phyloP scores from a whole-genome alignment of 2,113 vertebrate species.

The Bagarius yarrelli region DNA sequence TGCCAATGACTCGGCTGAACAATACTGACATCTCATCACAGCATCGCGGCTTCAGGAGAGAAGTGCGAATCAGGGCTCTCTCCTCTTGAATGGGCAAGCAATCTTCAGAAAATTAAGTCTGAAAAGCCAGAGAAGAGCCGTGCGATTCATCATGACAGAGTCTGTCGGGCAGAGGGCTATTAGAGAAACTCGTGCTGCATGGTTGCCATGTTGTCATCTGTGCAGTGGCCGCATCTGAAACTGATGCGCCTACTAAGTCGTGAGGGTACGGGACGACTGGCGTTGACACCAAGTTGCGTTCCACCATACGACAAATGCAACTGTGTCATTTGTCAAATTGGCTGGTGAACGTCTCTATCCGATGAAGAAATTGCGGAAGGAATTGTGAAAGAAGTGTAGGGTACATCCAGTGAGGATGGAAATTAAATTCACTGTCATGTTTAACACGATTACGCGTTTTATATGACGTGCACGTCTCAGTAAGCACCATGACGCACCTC shows the following conservation, averaged over 20 bases:
- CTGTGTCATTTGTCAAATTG: constrained; percentile 46
- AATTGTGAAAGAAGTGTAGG: constrained; percentile 3
- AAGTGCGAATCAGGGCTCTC: constrained; percentile 71
- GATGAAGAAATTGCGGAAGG: not conserved
- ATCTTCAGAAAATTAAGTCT: constrained; percentile 83
- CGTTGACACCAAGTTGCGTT: constrained; percentile 27
- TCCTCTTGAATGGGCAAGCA: constrained; percentile 80
- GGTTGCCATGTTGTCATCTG: constrained; percentile 51
- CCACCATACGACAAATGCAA: constrained; percentile 30
- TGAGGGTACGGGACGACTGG: constrained; percentile 29
- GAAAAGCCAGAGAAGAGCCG: constrained; percentile 71
- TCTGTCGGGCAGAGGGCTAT: constrained; percentile 70
- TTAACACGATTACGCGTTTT: not conserved
- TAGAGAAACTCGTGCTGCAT: constrained; percentile 51
- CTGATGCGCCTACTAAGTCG: constrained; percentile 44
- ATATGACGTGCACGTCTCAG: not conserved
- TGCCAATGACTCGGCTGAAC: constrained; percentile 64
- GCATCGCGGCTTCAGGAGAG: constrained; percentile 58
- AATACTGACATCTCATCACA: constrained; percentile 72
- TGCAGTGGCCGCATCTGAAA: constrained; percentile 43
- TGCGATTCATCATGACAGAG: constrained; percentile 70
- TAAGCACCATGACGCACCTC: not conserved
- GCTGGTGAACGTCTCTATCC: constrained; percentile 19
- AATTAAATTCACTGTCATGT: constrained; percentile 27
- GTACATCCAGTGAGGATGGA: not conserved